These are phyloP conservation scores for Macaria notata DNA, from an alignment of 2,888 invertebrate species.

Conservation along the genomic window DNA sequence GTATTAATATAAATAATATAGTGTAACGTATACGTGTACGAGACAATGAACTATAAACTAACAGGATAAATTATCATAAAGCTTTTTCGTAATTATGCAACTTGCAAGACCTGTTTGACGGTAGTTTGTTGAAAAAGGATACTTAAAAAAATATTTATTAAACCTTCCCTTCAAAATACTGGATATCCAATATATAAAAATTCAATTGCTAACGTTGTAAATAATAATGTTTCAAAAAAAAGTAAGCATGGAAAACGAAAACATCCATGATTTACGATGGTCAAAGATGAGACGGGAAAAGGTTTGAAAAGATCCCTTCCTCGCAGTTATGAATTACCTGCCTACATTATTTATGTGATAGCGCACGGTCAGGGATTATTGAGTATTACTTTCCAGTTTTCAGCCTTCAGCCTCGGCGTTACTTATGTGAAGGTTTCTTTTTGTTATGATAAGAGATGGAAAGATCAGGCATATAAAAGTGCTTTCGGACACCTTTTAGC, in stretches of 20 bases:
- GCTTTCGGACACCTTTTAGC: conserved; percentile 11
- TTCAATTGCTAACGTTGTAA: no score
- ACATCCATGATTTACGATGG: neutral
- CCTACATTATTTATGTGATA: conserved; percentile 14
- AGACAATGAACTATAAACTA: no score
- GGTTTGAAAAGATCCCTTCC: conserved; percentile 10
- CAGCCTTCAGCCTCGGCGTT: conserved; percentile 4
- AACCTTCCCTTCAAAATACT: no score
- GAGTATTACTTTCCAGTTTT: conserved; percentile 8
- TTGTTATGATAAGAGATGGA: conserved; percentile 9
- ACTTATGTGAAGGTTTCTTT: conserved; percentile 11
- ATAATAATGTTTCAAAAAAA: no score
- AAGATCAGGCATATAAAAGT: conserved; percentile 3
- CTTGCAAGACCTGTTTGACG: no score
- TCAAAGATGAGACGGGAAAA: conserved; percentile 8
- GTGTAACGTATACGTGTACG: no score
- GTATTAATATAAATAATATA: neutral
- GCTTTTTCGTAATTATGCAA: no score
- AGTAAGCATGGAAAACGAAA: neutral
- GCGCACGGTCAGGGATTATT: conserved; percentile 14
- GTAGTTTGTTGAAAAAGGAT: no score
- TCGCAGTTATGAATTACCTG: conserved; percentile 11
- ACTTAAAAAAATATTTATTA: no score
- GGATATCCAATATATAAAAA: no score
- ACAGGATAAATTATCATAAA: no score